Evolutionary conservation across 2,888 invertebrate species (phyloP), one percentile per base, ranked within the genome.

Genomic region (Anoplius nigerrimus): DNA sequence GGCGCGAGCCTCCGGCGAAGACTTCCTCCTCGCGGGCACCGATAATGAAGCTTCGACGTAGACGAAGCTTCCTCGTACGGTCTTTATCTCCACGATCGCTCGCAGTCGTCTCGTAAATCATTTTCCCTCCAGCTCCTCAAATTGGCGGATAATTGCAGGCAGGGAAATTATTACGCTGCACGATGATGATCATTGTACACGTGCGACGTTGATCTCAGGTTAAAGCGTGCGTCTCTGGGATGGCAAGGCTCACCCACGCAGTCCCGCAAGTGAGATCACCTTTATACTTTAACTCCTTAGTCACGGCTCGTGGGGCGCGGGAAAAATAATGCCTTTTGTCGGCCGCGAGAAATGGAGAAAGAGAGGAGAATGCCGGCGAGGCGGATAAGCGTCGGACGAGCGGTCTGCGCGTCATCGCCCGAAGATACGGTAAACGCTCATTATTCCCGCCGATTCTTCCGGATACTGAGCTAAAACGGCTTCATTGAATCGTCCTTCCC

Each of bases 181-280:
- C 34, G 34, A 11, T 13, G 34, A 34, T 11, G 34, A 34, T 34
- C 11, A 6, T 34, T 6, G 11, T 34, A 11, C 34, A 34, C 34
- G 34, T 34, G 34, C 34, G 34, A 6, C 34, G 34, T 11, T 8
- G 34, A 34, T 34, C 34, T 13, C 11, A 34, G 11, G 34, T 34
- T 34, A 13, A 34, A 34, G 22, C 21, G 11, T 53, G 22, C 20
- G 21, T 24, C 53, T 22, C 22, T 45, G 62, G 21, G 5, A 48
- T 55, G n/a, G 48, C 8, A 16, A 18, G 20, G 18, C 27, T 62
- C 77, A 78, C 58, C 21, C 85, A 85, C 83, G 85, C 86, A n/a
- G 83, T 83, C 78, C 67, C 61, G n/a, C 42, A 60, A 75, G 78
- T 81, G 82, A 84, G 82, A 83, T 86, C 84, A 86, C 78, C 81